Base-by-base conservation (phyloP, 2,797 vertebrate species). In the Leptoclinus maculatus region DNA sequence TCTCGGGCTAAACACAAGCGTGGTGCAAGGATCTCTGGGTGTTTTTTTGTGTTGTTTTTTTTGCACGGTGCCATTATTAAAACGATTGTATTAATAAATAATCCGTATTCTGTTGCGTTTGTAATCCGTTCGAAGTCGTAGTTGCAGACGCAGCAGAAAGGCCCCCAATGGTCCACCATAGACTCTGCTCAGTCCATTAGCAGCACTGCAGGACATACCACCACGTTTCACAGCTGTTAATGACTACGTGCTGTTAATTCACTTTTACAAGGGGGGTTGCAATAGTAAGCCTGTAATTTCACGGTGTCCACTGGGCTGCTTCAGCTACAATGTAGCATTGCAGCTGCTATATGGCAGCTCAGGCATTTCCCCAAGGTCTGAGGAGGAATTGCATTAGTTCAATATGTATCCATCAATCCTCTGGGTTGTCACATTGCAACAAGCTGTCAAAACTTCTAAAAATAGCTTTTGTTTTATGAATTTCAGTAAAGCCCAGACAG, bases 191-290 rank as follows among this genome's bases (percentile, higher is more conserved):
- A 63, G 58, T 73, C 59, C 63, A 71, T 78, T 71, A 53, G 29
- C 65, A 81, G 45, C 79, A 51, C 72, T 81, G 80, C 80, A 75
- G 86, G 75, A 83, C 80, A 90, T 78, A 56, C 63, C 81, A 84
- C 23, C 80, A 83, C 76, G 66, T 38, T 47, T 80, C 76, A 41
- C 80, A 77, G 71, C 81, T 70, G 57, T 58, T 66, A 41, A 66
- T 62, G 43, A 51, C 72, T 53, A 43, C 65, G 53, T 80, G 71
- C 53, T 47, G 56, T 21, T 65, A 36, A 43, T 66, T 77, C 56
- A 62, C 9, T 66, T 79, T 32, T n/a, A 64, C 54, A 19, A 41
- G 57, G 36, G 29, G 51, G 32, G 45, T 19, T 71, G 60, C 45
- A 58, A 7, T 43, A 25, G 63, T 67, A 27, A 29, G 60, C 54